Percentiles rank a stretch among this genome's conserved stretches.
Conservation (phyloP, 2,888 invertebrate genomes). For the Willowsia nigromaculata region DNA sequence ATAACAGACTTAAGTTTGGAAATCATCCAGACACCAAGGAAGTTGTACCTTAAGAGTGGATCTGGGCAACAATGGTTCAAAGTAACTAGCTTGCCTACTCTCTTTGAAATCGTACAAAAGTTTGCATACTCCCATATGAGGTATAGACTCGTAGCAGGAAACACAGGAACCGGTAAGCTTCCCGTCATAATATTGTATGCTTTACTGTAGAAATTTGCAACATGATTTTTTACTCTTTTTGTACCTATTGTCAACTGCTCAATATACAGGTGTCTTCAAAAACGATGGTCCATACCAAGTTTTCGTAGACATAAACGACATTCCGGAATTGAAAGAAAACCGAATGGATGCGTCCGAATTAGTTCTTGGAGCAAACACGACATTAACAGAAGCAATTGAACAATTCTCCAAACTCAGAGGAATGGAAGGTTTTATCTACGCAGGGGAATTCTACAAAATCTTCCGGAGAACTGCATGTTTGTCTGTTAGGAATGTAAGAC, state of each 20-base stretch:
- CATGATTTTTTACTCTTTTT: no score
- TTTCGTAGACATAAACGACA: slow-evolving; percentile 85
- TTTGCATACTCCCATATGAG: slow-evolving; percentile 54
- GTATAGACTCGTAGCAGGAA: slow-evolving; percentile 87
- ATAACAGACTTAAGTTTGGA: slow-evolving; percentile 5
- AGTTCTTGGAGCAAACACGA: slow-evolving; percentile 84
- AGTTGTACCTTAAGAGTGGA: background rate
- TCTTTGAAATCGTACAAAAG: slow-evolving; percentile 55
- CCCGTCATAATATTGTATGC: no score
- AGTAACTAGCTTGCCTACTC: slow-evolving; percentile 50
- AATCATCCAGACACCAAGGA: slow-evolving; percentile 34
- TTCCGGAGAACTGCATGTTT: slow-evolving; percentile 86
- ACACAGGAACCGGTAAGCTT: slow-evolving; percentile 88
- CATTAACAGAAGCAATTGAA: slow-evolving; percentile 83
- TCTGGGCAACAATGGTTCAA: slow-evolving; percentile 75
- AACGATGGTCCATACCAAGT: slow-evolving; percentile 80
- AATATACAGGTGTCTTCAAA: slow-evolving; percentile 76
- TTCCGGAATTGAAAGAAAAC: slow-evolving; percentile 83
- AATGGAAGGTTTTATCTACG: slow-evolving; percentile 83
- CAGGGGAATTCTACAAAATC: slow-evolving; percentile 84
- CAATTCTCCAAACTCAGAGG: slow-evolving; percentile 80
- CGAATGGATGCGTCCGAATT: slow-evolving; percentile 79
- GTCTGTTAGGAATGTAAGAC: slow-evolving; percentile 87
- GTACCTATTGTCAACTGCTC: no score
- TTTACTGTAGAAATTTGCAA: no score